These are phyloP conservation scores for Popillia japonica DNA, from an alignment of 1,140 invertebrate species.

Conservation along the genomic window DNA sequence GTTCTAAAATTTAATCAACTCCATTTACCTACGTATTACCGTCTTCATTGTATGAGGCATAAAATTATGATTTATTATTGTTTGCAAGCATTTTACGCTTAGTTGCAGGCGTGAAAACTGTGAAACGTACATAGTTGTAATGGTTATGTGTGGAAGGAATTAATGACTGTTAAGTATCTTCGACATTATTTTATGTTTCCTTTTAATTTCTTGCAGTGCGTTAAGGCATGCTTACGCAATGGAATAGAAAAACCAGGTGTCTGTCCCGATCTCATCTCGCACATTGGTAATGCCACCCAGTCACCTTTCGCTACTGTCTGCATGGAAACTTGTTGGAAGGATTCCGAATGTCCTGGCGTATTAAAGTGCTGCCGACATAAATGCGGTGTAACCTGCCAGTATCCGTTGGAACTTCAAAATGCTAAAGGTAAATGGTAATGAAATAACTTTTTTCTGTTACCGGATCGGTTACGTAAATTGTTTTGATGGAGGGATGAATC, in stretches of 20 bases:
- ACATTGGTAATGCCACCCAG: slow-evolving; percentile 47
- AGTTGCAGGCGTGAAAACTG: background rate
- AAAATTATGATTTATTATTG: background rate
- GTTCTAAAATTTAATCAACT: background rate
- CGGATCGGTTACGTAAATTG: no score
- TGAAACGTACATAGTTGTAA: no score
- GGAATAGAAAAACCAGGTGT: slow-evolving; percentile 49
- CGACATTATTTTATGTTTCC: background rate
- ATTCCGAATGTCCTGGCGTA: slow-evolving; percentile 70
- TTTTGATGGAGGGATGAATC: no score
- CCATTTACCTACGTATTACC: background rate
- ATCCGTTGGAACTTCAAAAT: slow-evolving; percentile 65
- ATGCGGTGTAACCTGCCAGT: slow-evolving; percentile 71
- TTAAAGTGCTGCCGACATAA: slow-evolving; percentile 71
- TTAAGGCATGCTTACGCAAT: slow-evolving; percentile 49
- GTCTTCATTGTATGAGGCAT: background rate
- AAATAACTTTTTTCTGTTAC: background rate
- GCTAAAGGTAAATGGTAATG: slow-evolving; percentile 44
- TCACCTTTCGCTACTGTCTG: slow-evolving; percentile 67
- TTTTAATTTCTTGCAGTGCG: slow-evolving; percentile 50
- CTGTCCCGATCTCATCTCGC: slow-evolving; percentile 45
- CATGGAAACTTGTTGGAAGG: slow-evolving; percentile 67
- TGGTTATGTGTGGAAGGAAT: no score
- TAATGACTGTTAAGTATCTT: background rate
- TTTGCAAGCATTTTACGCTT: background rate